Evolutionary conservation across 1,140 invertebrate species (phyloP), one percentile per base, ranked within the genome.

Genomic region (Sitophilus oryzae): DNA sequence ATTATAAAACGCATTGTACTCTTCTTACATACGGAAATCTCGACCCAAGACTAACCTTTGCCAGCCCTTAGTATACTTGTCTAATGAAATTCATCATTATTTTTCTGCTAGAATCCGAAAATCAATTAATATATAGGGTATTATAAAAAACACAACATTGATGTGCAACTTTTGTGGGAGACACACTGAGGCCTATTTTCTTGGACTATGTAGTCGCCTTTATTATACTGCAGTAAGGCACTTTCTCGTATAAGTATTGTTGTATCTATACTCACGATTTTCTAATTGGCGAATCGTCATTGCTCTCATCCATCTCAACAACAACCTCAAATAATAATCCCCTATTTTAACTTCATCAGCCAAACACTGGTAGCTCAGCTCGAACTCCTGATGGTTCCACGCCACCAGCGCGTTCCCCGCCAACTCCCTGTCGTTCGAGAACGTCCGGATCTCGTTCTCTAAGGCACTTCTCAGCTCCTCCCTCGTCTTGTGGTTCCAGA

Each of bases 401-500:
- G 93, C 89, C 1, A 96, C 92, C 11, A 91, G 76, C 50, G 81
- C 80, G 43, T 81, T 79, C 14, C 84, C 84, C 16, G 89, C 85
- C 48, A 96, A 78, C 66, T 99, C 96, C 56, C 91, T 83, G 72
- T 99, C 95, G 2, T 84, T 84, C 0, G 82, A 82, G 71, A 99
- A 96, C 18, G 87, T 82, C 44, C 93, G 78, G 25, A 98, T 82
- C 75, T 99, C 97, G 71, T 91, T 93, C 69, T 98, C 93, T 38
- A 99, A 77, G 1, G 91, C 86, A 68, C 91, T 88, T 56, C 90
- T 78, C 30, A 99, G 73, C 72, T 99, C 96, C 75, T 98, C 95
- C 45, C 96, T 78, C 1, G 96, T 98, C 84, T 94, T 96, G 67
- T 95, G 93, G 77, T 99, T 99, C 96, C 96, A 99, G 64, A 99